Evolutionary conservation across 2,888 invertebrate species (phyloP).

Genomic region (Spisula solida): DNA sequence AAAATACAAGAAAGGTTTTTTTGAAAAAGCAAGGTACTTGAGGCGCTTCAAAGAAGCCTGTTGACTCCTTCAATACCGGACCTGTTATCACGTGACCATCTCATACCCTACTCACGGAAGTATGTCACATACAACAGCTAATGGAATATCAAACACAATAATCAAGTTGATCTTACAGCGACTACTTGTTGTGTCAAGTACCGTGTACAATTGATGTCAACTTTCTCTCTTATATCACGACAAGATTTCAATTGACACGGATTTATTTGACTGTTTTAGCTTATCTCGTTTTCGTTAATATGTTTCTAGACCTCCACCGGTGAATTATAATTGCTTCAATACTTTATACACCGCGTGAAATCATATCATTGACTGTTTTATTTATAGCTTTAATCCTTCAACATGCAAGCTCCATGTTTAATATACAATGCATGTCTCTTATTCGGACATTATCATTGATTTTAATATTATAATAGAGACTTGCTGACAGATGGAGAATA

Average conservation of each 20-base stretch:
- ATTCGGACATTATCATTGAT: neutral
- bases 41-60: too few species aligned
- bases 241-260: constrained; percentile 9
- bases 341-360: constrained; percentile 30
- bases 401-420: neutral
- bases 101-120: neutral
- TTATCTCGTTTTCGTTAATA: constrained; percentile 2
- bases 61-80: neutral
- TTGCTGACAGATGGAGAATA: neutral
- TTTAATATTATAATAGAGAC: neutral
- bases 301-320: constrained; percentile 34
- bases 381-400: constrained; percentile 15
- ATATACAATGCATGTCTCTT: neutral
- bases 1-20: too few species aligned
- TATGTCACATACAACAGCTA: neutral
- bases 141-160: constrained; percentile 1
- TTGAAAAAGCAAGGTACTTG: too few species aligned
- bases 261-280: constrained; percentile 22
- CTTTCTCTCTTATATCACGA: neutral
- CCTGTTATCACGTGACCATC: neutral
- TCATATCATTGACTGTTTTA: constrained; percentile 32
- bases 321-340: constrained; percentile 38
- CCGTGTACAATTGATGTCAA: neutral
- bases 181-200: neutral
- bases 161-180: neutral